phyloP scores from a whole-genome alignment of 2,797 vertebrate genomes.

The Hafferia zeledoni region DNA sequence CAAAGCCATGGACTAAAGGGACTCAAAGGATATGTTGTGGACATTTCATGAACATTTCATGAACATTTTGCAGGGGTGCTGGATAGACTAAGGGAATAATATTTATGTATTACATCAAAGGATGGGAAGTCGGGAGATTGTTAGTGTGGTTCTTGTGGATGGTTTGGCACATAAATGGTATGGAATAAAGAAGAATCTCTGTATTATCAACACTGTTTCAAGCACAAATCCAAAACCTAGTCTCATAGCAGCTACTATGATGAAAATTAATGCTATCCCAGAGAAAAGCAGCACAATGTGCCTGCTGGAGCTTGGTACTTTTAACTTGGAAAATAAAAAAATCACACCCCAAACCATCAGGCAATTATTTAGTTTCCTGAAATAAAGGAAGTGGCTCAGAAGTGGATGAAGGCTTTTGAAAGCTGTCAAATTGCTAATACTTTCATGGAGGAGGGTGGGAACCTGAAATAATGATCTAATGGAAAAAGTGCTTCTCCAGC shows the following conservation, averaged over 20 bases:
- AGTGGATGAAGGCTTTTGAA: constrained; percentile 22
- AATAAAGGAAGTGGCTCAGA: constrained; percentile 29
- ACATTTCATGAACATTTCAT: background rate
- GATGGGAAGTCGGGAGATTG: background rate
- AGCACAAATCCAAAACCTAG: background rate
- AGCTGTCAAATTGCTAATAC: background rate
- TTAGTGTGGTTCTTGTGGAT: background rate
- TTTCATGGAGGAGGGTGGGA: background rate
- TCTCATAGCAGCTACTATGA: background rate
- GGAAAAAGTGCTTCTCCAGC: background rate
- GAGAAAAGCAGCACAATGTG: background rate
- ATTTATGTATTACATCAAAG: background rate
- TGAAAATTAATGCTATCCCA: background rate
- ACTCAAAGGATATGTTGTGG: background rate
- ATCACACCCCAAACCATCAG: background rate
- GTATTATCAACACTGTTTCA: background rate
- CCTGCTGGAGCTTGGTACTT: background rate
- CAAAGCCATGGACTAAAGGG: background rate
- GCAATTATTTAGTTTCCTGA: constrained; percentile 1
- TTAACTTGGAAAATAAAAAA: background rate
- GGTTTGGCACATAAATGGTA: background rate
- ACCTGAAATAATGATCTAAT: background rate
- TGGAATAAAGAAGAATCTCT: background rate
- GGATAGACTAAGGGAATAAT: background rate
- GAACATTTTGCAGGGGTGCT: background rate